Base-by-base conservation (phyloP, 2,888 invertebrate species). In the Spatulosminthurus flaviceps region DNA sequence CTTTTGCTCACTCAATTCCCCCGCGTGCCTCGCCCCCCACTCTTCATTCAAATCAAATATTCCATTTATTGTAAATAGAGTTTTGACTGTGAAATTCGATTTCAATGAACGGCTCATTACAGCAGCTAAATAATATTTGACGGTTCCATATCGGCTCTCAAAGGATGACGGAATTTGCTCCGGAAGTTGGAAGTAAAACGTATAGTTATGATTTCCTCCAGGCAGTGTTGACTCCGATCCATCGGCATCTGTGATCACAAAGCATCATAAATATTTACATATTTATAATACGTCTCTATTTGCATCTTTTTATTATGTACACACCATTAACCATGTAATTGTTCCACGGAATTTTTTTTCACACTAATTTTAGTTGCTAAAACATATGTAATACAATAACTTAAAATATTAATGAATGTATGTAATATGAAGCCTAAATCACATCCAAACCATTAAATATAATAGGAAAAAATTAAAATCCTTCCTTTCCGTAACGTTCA, bases 1-100 rank as follows among this genome's bases (percentile, higher is more conserved):
- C 88, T 94, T 94, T 85, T 92, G 92, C 85, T 92, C 89, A 86
- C 92, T 92, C 85, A 92, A 89, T 80, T 91, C 91, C 19, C 92
- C 90, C 7, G 92, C 91, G 86, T 92, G 91, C 92, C 90, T 91
- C 61, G 93, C 92, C 80, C 91, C 90, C 24, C 92, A 90, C 88
- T 93, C 92, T 81, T 91, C 89, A 89, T 96, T 96, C 83, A 96
- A 90, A 88, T 96, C 95, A 84, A 95, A 90, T 5, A 93, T 92
- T 79, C 93, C 92, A 79, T 94, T 91, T 11, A 96, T 92, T 74
- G 93, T 94, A 86, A 96, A 95, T 4, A 93, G 92, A 88, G 91
- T 91, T 89, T 94, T 94, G 71, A 92, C 92, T 84, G 94, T 94
- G 86, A 94, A 93, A 88, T 96, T 94, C 87, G 93, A 93, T 86